Conservation (phyloP, 2,113 vertebrate species). For the Pangasianodon hypophthalmus region DNA sequence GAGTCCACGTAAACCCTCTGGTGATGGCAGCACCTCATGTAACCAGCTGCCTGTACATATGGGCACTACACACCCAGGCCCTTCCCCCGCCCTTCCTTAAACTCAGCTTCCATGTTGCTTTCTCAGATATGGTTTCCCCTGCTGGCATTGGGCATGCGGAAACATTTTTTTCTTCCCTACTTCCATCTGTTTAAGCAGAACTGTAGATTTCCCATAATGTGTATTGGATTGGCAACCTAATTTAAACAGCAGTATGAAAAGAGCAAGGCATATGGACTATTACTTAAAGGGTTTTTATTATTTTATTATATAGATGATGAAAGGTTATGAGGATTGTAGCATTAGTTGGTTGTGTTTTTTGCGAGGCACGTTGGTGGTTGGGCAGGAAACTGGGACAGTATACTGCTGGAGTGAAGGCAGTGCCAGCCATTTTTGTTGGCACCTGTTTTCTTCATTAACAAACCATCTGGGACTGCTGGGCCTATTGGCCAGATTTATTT, state of each 20-base stretch:
- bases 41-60: conserved; percentile 44
- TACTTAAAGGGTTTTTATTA: background rate
- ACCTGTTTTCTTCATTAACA: conserved; percentile 53
- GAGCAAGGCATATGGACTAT: background rate
- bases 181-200: conserved; percentile 36
- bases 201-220: background rate
- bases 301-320: background rate
- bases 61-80: conserved; percentile 31
- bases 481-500: conserved; percentile 44
- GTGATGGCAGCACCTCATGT: conserved; percentile 16
- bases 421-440: conserved; percentile 46
- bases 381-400: conserved; percentile 20
- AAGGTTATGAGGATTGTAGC: background rate
- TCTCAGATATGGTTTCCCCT: conserved; percentile 26
- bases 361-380: background rate
- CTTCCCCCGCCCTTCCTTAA: conserved; percentile 19
- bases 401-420: conserved; percentile 16
- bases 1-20: conserved; percentile 22
- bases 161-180: background rate
- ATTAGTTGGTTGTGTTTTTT: background rate
- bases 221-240: background rate
- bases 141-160: conserved; percentile 21
- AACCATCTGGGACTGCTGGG: conserved; percentile 47
- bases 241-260: background rate
- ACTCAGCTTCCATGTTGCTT: background rate